A percentile compares a stretch with the other conserved stretches of the same genome.
Evolutionary conservation across 2,797 vertebrate species (phyloP).

Genomic region (Ptychobarbus kaznakovi): DNA sequence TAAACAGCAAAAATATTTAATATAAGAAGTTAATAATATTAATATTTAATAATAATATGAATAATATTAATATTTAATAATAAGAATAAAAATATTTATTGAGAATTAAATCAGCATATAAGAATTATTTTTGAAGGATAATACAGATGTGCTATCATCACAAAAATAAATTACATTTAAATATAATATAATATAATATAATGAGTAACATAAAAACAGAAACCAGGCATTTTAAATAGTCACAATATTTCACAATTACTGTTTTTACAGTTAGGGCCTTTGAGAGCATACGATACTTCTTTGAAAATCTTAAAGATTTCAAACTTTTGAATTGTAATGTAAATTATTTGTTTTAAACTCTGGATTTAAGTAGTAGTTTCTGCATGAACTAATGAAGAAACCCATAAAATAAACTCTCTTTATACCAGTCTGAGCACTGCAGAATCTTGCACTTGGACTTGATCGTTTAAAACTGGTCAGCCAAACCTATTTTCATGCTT

Average conservation of each 20-base stretch:
- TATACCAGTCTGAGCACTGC: slow-evolving; percentile 40
- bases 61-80: not conserved
- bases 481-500: slow-evolving; percentile 66
- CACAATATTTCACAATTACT: not conserved
- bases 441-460: slow-evolving; percentile 52
- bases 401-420: not conserved
- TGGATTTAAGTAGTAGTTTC: not conserved
- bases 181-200: not conserved
- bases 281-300: not conserved
- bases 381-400: not conserved
- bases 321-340: not conserved
- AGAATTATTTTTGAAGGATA: not conserved
- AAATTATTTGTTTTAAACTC: not conserved
- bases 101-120: not conserved
- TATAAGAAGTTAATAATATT: no score
- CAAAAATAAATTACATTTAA: no score
- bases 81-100: not conserved
- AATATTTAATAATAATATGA: not conserved
- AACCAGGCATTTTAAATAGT: not conserved
- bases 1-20: not conserved
- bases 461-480: slow-evolving; percentile 67
- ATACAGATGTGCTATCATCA: not conserved
- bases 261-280: not conserved
- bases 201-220: not conserved
- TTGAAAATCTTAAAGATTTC: not conserved